Evolutionary conservation across 2,888 invertebrate genomes (phyloP).

Genomic region (Sinotaia quadrata): DNA sequence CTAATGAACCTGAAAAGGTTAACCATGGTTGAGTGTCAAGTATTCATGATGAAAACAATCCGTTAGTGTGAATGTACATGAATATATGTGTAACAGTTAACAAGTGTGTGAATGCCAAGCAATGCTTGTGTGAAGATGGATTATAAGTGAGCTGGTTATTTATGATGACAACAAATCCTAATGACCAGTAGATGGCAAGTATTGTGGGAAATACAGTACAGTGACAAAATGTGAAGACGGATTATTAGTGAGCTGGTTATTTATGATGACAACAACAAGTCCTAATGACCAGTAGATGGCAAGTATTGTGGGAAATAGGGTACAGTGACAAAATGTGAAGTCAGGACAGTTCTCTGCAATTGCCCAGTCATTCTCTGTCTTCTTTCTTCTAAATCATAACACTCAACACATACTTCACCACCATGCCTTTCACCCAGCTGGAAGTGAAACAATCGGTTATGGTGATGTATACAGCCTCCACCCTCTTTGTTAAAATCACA

Average conservation of each 20-base stretch:
- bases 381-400: background rate
- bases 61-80: no score
- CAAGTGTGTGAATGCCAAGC: no score
- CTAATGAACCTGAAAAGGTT: no score
- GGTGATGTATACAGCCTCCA: slow-evolving; percentile 2
- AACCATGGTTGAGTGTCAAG: no score
- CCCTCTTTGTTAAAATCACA: slow-evolving; percentile 12
- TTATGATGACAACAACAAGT: background rate
- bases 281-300: background rate
- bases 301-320: slow-evolving; percentile 4
- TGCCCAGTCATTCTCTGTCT: background rate
- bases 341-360: background rate
- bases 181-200: background rate
- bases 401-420: background rate
- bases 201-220: slow-evolving; percentile 6
- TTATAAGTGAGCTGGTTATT: no score
- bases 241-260: no score
- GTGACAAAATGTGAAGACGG: no score
- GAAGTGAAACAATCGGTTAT: slow-evolving; percentile 4
- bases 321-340: slow-evolving; percentile 14
- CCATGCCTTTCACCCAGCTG: background rate
- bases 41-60: no score
- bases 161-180: background rate
- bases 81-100: no score
- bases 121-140: no score